Base-by-base conservation (phyloP, 2,113 vertebrate genomes). In the Natator depressus region DNA sequence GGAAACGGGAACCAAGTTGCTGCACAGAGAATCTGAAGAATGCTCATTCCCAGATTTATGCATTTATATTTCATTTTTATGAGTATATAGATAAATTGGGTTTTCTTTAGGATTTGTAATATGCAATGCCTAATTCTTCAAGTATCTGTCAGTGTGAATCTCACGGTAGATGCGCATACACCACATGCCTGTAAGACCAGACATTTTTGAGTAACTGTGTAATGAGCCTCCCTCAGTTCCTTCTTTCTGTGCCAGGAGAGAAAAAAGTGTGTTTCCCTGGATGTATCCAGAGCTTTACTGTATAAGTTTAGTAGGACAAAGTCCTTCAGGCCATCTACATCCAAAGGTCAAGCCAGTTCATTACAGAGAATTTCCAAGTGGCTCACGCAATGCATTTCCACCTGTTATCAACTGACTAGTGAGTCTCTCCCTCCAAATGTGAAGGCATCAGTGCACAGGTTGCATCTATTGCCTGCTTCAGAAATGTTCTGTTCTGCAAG, bases 51-150 rank as follows among this genome's bases (percentile, higher is more conserved):
- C 87, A 93, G 93, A 93, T 97, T 96, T 96, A 89, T 96, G 93
- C 88, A 97, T 92, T 97, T 90, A 49, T 92, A 90, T 94, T 95
- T 94, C 42, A 93, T 93, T 96, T 94, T 96, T 94, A 8, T 93
- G 75, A 94, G 90, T 91, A 92, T 96, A 87, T 85, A 42, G 94
- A 69, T 93, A 94, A 94, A 95, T 96, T 97, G 47, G 4, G 81
- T 92, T 96, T 96, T 95, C 86, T 90, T 96, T 96, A 53, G 93
- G 92, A 81, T 94, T 93, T 95, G 50, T 95, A 35, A 22, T 87
- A 51, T 87, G 80, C 24, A 55, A 91, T 97, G 96, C 81, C 17
- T 38, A 72, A 72, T 38, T 72, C 12, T 35, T 69, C 62, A 69
- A n/a, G 14, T 65, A 69, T 69, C 16, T 69, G 62, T 69, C 65